These are phyloP conservation scores for Mus spretus DNA, from an alignment of 2,797 vertebrate species.

Conservation along the genomic window DNA sequence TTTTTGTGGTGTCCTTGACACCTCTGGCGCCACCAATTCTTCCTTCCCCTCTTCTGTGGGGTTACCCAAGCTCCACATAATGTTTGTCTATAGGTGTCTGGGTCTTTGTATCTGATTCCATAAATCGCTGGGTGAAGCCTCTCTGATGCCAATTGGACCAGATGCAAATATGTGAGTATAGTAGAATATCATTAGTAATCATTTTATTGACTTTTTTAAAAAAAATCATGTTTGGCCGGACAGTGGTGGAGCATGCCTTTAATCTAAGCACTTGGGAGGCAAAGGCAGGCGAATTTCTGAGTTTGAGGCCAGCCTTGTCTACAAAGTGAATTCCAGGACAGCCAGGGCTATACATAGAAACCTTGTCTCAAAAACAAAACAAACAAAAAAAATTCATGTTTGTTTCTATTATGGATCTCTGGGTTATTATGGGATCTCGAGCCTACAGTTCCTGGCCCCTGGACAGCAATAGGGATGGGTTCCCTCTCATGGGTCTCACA, in stretches of 20 bases:
- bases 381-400: neutral
- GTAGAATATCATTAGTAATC: neutral
- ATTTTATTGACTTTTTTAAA: neutral
- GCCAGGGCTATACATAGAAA: too few species aligned
- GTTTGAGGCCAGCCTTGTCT: too few species aligned
- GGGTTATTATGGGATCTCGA: neutral
- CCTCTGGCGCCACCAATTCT: neutral
- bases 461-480: neutral
- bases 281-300: too few species aligned
- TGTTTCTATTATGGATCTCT: neutral
- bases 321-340: too few species aligned
- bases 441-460: neutral
- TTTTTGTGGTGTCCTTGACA: neutral
- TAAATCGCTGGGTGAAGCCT: neutral
- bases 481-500: neutral
- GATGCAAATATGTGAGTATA: neutral
- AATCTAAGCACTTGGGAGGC: too few species aligned
- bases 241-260: too few species aligned
- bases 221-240: too few species aligned
- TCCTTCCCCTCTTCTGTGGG: neutral
- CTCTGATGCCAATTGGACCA: neutral
- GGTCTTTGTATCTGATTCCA: neutral
- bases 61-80: neutral
- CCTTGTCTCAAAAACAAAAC: too few species aligned
- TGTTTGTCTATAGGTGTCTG: neutral